Evolutionary conservation across 2,113 vertebrate species (phyloP).

Genomic region (Lycaon pictus): DNA sequence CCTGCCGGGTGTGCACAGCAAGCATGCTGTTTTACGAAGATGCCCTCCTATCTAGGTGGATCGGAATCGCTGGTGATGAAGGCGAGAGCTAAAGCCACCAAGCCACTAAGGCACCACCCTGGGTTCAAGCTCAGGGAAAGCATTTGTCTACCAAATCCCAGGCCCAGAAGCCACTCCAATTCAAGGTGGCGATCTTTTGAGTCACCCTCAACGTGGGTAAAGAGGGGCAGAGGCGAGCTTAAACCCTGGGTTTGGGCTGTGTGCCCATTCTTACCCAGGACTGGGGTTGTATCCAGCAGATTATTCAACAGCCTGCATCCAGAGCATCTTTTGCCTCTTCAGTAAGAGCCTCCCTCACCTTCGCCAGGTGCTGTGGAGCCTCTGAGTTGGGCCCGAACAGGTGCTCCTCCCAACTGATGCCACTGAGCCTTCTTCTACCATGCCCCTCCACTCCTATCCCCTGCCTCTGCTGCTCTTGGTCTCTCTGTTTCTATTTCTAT

Average conservation of each 20-base stretch:
- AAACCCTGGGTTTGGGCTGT: neutral
- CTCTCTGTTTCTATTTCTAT: neutral
- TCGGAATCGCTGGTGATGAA: neutral
- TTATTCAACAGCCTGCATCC: neutral
- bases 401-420: neutral
- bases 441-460: neutral
- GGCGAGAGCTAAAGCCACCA: neutral
- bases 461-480: neutral
- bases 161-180: neutral
- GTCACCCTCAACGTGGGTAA: neutral
- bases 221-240: neutral
- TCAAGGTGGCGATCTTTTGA: neutral
- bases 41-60: neutral
- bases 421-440: neutral
- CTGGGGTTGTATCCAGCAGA: neutral
- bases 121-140: neutral
- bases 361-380: neutral
- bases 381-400: neutral
- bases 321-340: neutral
- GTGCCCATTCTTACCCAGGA: neutral
- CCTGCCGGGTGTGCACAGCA: conserved; percentile 29
- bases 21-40: neutral
- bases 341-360: neutral
- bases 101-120: neutral
- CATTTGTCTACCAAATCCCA: neutral